phyloP scores from a whole-genome alignment of 2,113 vertebrate species.

The Pterocles burchelli region DNA sequence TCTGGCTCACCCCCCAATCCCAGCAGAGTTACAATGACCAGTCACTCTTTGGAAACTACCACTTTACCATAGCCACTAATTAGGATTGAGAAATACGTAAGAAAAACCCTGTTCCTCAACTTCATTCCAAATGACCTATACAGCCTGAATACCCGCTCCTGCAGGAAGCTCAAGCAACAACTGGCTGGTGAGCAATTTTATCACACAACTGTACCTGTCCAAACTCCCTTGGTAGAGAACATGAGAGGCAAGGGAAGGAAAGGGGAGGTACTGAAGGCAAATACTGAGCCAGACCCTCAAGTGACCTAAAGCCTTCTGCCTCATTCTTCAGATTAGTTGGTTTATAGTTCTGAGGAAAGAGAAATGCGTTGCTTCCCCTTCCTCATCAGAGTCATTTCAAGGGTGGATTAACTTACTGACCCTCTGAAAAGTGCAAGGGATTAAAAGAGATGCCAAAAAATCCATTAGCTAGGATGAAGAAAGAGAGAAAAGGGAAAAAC shows the following conservation, averaged over 20 bases:
- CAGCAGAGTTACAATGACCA: neutral
- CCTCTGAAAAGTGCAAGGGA: neutral
- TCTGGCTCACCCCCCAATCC: neutral
- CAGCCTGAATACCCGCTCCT: neutral
- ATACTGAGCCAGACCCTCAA: neutral
- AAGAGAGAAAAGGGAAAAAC: neutral
- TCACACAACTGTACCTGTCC: neutral
- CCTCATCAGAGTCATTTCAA: neutral
- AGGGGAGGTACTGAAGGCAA: neutral
- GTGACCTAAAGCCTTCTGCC: neutral
- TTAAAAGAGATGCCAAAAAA: neutral
- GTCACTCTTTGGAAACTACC: neutral
- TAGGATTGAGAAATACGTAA: neutral
- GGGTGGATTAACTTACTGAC: neutral
- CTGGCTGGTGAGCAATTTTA: neutral
- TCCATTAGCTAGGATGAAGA: neutral
- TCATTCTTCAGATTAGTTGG: neutral
- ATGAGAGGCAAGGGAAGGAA: neutral
- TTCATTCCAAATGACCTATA: neutral
- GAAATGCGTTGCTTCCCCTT: neutral
- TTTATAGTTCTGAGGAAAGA: neutral
- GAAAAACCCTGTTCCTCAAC: neutral
- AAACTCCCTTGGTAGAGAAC: neutral
- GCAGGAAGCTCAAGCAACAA: neutral
- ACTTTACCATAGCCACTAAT: neutral